Evolutionary conservation across 2,113 vertebrate genomes (phyloP).

Genomic region (Octodon degus): DNA sequence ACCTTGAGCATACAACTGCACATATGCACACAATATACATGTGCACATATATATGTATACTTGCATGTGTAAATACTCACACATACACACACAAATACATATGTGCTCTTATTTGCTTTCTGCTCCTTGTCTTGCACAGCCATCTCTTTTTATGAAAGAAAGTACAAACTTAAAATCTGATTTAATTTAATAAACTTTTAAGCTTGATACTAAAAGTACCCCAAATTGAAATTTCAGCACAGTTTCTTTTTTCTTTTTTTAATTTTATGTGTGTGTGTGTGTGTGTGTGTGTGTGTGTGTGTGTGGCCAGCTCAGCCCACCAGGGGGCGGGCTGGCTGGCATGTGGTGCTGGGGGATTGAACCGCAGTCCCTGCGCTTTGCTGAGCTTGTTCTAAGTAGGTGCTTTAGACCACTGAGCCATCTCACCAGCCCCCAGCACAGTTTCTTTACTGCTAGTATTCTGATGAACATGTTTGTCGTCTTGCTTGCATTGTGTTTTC

Average conservation of each 20-base stretch:
- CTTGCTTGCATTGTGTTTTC: background rate
- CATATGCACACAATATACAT: background rate
- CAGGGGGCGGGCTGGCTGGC: too few relatives aligned
- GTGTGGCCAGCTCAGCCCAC: too few relatives aligned
- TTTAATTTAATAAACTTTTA: background rate
- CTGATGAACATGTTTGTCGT: background rate
- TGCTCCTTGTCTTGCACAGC: background rate
- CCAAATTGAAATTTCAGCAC: background rate
- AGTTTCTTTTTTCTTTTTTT: too few relatives aligned
- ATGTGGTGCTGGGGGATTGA: too few relatives aligned
- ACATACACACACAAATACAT: background rate
- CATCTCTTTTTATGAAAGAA: background rate
- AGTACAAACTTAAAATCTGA: background rate
- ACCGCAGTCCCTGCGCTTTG: too few relatives aligned
- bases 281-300: too few relatives aligned
- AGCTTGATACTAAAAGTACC: background rate
- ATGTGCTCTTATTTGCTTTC: background rate
- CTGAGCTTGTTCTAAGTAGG: too few relatives aligned
- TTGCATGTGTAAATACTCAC: background rate
- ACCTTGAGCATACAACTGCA: background rate
- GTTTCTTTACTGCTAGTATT: background rate
- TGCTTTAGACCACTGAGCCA: too few relatives aligned
- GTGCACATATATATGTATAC: fast-evolving
- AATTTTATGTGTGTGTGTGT: too few relatives aligned
- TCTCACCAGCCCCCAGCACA: too few relatives aligned